phyloP scores from a whole-genome alignment of 2,797 vertebrate species.

The Enteromius anoplus region DNA sequence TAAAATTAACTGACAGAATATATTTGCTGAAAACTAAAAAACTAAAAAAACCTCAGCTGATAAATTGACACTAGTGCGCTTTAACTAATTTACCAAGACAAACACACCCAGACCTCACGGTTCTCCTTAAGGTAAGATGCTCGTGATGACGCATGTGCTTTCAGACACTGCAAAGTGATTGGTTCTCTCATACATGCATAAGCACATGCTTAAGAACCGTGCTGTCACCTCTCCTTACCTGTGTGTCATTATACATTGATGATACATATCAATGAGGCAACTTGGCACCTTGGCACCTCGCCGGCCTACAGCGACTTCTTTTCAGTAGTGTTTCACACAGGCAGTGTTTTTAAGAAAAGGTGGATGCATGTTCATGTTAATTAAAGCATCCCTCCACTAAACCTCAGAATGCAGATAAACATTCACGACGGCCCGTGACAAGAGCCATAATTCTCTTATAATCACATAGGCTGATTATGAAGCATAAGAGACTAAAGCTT shows the following conservation, averaged over 20 bases:
- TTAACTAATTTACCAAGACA: not conserved
- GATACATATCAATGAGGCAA: conserved; percentile 59
- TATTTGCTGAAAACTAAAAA: not conserved
- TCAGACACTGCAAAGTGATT: conserved; percentile 10
- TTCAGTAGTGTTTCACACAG: conserved; percentile 1
- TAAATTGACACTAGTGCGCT: not conserved
- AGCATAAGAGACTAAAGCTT: conserved; percentile 29
- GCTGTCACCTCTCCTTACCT: conserved; percentile 43
- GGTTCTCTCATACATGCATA: conserved; percentile 35
- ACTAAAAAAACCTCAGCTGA: not conserved
- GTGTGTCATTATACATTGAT: conserved; percentile 61
- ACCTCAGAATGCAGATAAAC: conserved; percentile 36
- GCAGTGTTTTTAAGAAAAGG: not conserved
- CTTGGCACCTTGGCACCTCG: conserved; percentile 40
- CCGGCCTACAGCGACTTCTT: conserved; percentile 13
- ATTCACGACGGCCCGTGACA: not conserved
- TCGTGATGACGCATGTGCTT: not conserved
- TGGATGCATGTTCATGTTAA: conserved; percentile 9
- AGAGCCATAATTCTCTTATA: conserved; percentile 41
- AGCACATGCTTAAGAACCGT: not conserved
- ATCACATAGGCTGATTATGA: conserved; percentile 38
- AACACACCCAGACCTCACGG: not conserved
- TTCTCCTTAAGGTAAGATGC: not conserved
- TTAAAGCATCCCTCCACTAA: conserved; percentile 10
- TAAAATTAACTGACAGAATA: not conserved